Percentiles rank a stretch among this genome's conserved stretches.
Conservation (phyloP, 1,140 invertebrate genomes). For the Drosophila lowei region DNA sequence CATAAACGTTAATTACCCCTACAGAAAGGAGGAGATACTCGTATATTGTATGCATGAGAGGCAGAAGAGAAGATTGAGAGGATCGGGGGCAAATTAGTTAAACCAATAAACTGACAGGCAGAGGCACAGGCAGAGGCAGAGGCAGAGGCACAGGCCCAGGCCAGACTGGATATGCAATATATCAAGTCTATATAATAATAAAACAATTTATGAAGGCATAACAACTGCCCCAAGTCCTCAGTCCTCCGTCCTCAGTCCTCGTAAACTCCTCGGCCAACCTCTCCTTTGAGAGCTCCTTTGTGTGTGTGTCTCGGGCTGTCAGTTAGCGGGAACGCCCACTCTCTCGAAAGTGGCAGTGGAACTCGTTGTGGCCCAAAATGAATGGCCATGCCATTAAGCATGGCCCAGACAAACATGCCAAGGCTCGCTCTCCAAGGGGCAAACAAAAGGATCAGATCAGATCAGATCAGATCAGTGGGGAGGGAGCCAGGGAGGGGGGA, state of each 20-base stretch:
- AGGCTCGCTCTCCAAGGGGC: neutral
- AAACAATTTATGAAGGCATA: slow-evolving; percentile 80
- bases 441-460: neutral
- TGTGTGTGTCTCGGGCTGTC: slow-evolving; percentile 52
- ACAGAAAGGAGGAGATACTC: slow-evolving; percentile 11
- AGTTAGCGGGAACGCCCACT: slow-evolving; percentile 77
- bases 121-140: neutral
- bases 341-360: slow-evolving; percentile 20
- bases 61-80: neutral
- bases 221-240: slow-evolving; percentile 55
- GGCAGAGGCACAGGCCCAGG: slow-evolving; percentile 36
- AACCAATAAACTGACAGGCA: slow-evolving; percentile 79
- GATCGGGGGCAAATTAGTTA: slow-evolving; percentile 68
- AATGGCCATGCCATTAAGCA: slow-evolving; percentile 75
- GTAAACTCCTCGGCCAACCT: slow-evolving; percentile 24
- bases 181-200: slow-evolving; percentile 81
- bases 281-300: neutral
- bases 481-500: neutral
- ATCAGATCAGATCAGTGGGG: neutral
- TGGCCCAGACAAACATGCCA: slow-evolving; percentile 24
- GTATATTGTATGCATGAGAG: neutral
- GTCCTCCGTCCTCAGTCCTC: slow-evolving; percentile 25
- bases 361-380: slow-evolving; percentile 62
- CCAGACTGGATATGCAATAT: slow-evolving; percentile 58
- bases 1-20: slow-evolving; percentile 72